phyloP scores from a whole-genome alignment of 2,888 invertebrate genomes.

The Amitus sp. region DNA sequence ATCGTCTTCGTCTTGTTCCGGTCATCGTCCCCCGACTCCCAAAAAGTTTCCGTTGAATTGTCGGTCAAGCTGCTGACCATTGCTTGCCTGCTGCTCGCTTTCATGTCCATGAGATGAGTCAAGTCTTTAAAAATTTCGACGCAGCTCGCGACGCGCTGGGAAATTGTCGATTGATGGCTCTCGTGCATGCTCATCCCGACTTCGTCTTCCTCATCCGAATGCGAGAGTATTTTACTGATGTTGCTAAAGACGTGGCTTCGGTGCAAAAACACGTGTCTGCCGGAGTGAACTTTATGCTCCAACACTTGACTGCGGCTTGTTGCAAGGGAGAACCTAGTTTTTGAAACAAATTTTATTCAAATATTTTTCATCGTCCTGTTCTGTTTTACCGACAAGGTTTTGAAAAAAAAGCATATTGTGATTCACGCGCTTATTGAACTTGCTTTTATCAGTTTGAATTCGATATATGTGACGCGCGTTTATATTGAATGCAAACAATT shows the following conservation, averaged over 20 bases:
- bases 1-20: slow-evolving; percentile 90
- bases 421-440: no score
- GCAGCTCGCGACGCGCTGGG: slow-evolving; percentile 65
- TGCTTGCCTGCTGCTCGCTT: slow-evolving; percentile 92
- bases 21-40: slow-evolving; percentile 99
- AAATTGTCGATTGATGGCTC: slow-evolving; percentile 68
- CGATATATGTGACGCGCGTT: no score
- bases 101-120: slow-evolving; percentile 80
- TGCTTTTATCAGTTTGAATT: no score
- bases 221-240: slow-evolving; percentile 93
- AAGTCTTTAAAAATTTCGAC: slow-evolving; percentile 80
- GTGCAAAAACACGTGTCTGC: slow-evolving; percentile 93
- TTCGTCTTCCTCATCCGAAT: slow-evolving; percentile 85
- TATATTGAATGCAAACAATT: no score
- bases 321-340: slow-evolving; percentile 76
- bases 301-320: slow-evolving; percentile 92
- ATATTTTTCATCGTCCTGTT: no score
- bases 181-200: slow-evolving; percentile 70
- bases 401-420: no score
- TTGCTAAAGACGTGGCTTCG: slow-evolving; percentile 93
- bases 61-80: slow-evolving; percentile 94
- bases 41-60: slow-evolving; percentile 96
- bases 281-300: slow-evolving; percentile 89
- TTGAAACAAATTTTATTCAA: neutral
- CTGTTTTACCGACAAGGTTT: no score